These are phyloP conservation scores for Pelmatolapia mariae DNA, from an alignment of 2,113 vertebrate species.

Conservation along the genomic window DNA sequence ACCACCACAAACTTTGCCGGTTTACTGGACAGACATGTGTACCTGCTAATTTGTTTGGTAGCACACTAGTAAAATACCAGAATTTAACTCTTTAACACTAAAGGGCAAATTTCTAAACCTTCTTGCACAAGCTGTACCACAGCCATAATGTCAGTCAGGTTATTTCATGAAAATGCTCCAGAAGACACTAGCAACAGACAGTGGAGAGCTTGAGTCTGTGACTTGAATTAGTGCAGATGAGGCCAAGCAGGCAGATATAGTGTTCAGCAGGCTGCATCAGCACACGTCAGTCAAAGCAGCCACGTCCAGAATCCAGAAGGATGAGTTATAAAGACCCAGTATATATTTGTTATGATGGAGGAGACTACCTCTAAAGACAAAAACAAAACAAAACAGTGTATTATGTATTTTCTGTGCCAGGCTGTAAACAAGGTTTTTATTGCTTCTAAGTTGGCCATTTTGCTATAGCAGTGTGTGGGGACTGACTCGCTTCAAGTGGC, in stretches of 20 bases:
- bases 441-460: not conserved
- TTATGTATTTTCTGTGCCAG: not conserved
- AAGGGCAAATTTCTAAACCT: not conserved
- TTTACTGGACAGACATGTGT: not conserved
- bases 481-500: not conserved
- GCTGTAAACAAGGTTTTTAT: not conserved
- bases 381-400: not conserved
- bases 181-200: not conserved
- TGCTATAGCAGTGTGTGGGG: not conserved
- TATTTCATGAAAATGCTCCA: not conserved
- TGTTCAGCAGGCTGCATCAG: not conserved
- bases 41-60: not conserved
- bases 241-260: not conserved
- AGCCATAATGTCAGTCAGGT: not conserved
- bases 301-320: not conserved
- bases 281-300: not conserved
- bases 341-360: not conserved
- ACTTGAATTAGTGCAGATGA: not conserved
- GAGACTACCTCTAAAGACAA: not conserved
- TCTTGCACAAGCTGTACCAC: not conserved
- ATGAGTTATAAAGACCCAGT: not conserved
- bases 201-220: not conserved
- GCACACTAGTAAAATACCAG: not conserved
- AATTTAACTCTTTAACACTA: not conserved
- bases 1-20: not conserved